These are phyloP conservation scores for Ecliptopera silaceata DNA, from an alignment of 2,888 invertebrate genomes.

Conservation along the genomic window DNA sequence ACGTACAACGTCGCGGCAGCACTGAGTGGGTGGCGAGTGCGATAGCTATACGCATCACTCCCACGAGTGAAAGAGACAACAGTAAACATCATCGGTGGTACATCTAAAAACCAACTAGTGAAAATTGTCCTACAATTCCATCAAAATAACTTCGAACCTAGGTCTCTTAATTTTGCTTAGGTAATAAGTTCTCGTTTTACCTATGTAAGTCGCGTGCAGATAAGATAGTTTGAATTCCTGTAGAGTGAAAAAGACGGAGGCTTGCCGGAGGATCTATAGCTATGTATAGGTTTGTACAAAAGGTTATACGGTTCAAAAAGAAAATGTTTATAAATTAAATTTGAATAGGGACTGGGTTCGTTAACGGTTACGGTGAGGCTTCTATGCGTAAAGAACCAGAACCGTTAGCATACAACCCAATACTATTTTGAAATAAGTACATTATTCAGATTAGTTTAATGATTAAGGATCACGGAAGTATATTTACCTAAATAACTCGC, in stretches of 20 bases:
- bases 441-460: too few species aligned
- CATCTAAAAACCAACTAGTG: constrained; percentile 70
- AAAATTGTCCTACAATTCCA: constrained; percentile 56
- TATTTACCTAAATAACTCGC: constrained; percentile 42
- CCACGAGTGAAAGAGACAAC: constrained; percentile 54
- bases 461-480: constrained; percentile 4
- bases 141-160: constrained; percentile 51
- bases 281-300: constrained; percentile 31
- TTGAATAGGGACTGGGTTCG: constrained; percentile 62
- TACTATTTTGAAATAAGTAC: too few species aligned
- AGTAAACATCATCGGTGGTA: constrained; percentile 58
- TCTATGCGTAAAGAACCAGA: constrained; percentile 7
- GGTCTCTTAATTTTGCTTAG: constrained; percentile 54
- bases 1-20: constrained; percentile 60
- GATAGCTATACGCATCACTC: constrained; percentile 55
- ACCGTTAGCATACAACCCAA: not conserved
- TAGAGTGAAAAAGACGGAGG: constrained; percentile 77
- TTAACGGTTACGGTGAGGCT: constrained; percentile 59
- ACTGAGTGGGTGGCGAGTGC: constrained; percentile 70
- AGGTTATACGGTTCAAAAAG: constrained; percentile 52
- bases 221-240: constrained; percentile 80
- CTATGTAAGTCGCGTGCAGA: constrained; percentile 72
- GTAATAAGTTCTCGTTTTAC: constrained; percentile 79
- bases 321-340: constrained; percentile 69
- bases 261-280: constrained; percentile 60